Evolutionary conservation across 2,888 invertebrate species (phyloP).

Genomic region (Hirtodrosophila histrioides): DNA sequence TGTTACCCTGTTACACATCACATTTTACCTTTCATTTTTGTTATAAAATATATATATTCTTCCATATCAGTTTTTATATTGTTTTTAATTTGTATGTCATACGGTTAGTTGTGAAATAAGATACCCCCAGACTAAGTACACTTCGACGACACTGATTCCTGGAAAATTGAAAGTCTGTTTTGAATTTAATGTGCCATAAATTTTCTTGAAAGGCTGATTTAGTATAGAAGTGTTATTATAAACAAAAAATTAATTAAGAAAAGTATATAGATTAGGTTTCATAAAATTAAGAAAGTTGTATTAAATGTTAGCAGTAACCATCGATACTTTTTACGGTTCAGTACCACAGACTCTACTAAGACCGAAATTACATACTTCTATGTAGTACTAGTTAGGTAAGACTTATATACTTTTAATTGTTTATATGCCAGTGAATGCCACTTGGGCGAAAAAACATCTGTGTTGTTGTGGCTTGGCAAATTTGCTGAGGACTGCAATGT

Average conservation of each 20-base stretch:
- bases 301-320: no score
- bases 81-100: neutral
- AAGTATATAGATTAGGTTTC: neutral
- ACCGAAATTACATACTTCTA: no score
- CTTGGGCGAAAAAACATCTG: constrained; percentile 36
- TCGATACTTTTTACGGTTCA: no score
- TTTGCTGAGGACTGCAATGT: constrained; percentile 74
- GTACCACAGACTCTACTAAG: no score
- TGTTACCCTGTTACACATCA: neutral
- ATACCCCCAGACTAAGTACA: constrained; percentile 6
- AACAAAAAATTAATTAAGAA: no score
- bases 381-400: constrained; percentile 3
- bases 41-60: constrained; percentile 15
- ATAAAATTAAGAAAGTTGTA: neutral
- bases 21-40: neutral
- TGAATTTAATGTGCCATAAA: constrained; percentile 6
- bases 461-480: constrained; percentile 41
- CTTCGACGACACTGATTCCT: no score
- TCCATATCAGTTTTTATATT: neutral
- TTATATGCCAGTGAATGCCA: neutral
- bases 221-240: neutral
- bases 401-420: neutral
- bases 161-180: constrained; percentile 29
- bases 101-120: constrained; percentile 6
- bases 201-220: constrained; percentile 8